Percentiles rank a stretch among this genome's conserved stretches.
These are phyloP conservation scores for Neodiprion lecontei DNA, from an alignment of 1,140 invertebrate species.

Conservation along the genomic window DNA sequence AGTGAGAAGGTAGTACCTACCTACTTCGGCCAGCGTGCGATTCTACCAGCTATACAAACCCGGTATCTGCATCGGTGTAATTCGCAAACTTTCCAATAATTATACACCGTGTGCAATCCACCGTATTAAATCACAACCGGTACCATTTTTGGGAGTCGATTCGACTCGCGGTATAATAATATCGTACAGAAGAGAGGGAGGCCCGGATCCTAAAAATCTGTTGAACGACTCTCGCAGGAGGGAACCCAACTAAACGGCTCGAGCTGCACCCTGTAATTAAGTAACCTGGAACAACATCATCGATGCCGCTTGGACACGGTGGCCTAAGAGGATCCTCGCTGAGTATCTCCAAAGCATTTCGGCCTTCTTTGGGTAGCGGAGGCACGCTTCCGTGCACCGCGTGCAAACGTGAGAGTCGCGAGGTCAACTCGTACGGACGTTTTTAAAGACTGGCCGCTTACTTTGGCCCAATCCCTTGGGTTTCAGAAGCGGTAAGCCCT, in stretches of 20 bases:
- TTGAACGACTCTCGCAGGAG: not conserved
- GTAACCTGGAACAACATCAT: slow-evolving; percentile 1
- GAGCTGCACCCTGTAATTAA: not conserved
- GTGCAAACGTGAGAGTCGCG: slow-evolving; percentile 6
- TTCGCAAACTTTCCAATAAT: not conserved
- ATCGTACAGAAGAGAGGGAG: not conserved
- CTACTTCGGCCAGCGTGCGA: not conserved
- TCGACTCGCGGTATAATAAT: not conserved
- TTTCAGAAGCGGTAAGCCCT: not conserved
- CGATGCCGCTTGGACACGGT: not conserved
- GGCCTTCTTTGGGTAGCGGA: not conserved
- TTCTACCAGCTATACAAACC: not conserved
- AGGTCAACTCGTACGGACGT: not conserved
- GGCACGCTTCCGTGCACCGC: not conserved
- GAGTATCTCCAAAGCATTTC: not conserved
- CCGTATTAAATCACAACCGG: not conserved
- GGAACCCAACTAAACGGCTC: not conserved
- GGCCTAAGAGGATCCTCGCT: not conserved
- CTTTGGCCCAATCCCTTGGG: not conserved
- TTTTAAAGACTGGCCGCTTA: not conserved
- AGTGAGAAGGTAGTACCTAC: not conserved
- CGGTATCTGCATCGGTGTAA: not conserved
- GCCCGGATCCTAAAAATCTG: not conserved
- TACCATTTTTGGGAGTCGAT: not conserved
- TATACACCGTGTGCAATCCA: not conserved